Evolutionary conservation across 2,888 invertebrate species (phyloP).

Genomic region (Anagyrus pseudococci): DNA sequence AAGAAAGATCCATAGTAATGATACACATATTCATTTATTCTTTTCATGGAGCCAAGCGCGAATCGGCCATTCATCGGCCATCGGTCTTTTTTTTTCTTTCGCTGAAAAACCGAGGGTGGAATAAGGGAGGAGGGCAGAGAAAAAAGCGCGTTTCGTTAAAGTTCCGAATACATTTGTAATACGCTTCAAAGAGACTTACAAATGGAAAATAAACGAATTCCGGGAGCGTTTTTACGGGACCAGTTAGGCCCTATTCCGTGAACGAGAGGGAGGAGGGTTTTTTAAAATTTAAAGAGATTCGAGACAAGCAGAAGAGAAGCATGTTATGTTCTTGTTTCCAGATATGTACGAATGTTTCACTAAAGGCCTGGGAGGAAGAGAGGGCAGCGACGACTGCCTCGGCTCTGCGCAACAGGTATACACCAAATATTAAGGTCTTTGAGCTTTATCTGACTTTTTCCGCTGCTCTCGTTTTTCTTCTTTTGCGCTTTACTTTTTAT

Average conservation of each 20-base stretch:
- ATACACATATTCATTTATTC: too few relatives aligned
- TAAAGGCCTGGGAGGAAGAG: not conserved
- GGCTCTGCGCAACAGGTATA: not conserved
- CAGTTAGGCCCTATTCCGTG: too few relatives aligned
- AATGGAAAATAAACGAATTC: too few relatives aligned
- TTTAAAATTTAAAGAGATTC: conserved; percentile 34
- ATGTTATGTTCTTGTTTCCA: conserved; percentile 12
- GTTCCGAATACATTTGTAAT: conserved; percentile 34
- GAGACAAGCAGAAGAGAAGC: conserved; percentile 1
- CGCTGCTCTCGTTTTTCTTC: not conserved
- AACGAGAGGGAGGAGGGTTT: too few relatives aligned
- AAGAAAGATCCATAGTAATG: too few relatives aligned
- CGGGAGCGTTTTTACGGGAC: too few relatives aligned
- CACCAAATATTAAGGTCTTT: not conserved
- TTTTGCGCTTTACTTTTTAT: not conserved
- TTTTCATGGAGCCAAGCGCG: too few relatives aligned
- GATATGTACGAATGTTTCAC: not conserved
- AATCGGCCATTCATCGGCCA: too few relatives aligned
- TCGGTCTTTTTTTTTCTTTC: conserved; percentile 14
- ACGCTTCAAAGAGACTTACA: conserved; percentile 20
- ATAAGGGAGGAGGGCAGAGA: not conserved
- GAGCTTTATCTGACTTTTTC: not conserved
- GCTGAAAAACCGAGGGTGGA: not conserved
- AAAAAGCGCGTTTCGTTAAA: too few relatives aligned
- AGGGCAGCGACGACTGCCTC: not conserved